phyloP scores from a whole-genome alignment of 1,140 invertebrate species.

The Ptiloglossa arizonensis region DNA sequence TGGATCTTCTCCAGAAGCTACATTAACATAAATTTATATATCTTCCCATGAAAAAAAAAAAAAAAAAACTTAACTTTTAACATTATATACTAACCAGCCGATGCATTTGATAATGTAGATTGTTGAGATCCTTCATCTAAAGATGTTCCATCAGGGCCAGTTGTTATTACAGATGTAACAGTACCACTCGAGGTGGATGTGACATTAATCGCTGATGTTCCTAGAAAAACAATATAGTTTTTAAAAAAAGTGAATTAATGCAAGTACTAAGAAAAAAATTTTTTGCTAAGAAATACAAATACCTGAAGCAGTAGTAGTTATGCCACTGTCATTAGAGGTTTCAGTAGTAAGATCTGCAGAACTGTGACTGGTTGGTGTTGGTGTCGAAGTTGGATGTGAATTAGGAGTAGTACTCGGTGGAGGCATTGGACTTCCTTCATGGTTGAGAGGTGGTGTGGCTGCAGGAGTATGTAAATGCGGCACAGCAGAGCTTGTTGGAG shows the following conservation, averaged over 20 bases:
- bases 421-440: slow-evolving; percentile 83
- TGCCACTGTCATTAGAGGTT: slow-evolving; percentile 83
- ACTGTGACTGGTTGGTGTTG: slow-evolving; percentile 73
- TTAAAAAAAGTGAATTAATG: neutral
- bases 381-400: slow-evolving; percentile 79
- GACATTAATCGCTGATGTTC: slow-evolving; percentile 77
- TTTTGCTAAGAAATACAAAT: slow-evolving; percentile 41
- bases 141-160: slow-evolving; percentile 92
- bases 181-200: slow-evolving; percentile 83
- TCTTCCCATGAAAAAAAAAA: neutral
- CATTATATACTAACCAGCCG: slow-evolving; percentile 86
- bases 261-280: neutral
- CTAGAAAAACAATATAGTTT: slow-evolving; percentile 62
- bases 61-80: neutral
- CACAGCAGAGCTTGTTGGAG: slow-evolving; percentile 79
- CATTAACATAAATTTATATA: slow-evolving; percentile 13
- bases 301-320: slow-evolving; percentile 83
- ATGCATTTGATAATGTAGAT: slow-evolving; percentile 94
- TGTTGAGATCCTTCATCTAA: slow-evolving; percentile 95
- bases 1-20: slow-evolving; percentile 93
- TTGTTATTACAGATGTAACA: slow-evolving; percentile 92
- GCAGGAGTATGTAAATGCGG: slow-evolving; percentile 75
- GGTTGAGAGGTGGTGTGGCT: slow-evolving; percentile 80
- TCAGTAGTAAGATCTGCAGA: slow-evolving; percentile 78
- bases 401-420: slow-evolving; percentile 84